A percentile compares a stretch with the other conserved stretches of the same genome.
phyloP scores from a whole-genome alignment of 2,113 vertebrate genomes.

The Antechinus stuartii region DNA sequence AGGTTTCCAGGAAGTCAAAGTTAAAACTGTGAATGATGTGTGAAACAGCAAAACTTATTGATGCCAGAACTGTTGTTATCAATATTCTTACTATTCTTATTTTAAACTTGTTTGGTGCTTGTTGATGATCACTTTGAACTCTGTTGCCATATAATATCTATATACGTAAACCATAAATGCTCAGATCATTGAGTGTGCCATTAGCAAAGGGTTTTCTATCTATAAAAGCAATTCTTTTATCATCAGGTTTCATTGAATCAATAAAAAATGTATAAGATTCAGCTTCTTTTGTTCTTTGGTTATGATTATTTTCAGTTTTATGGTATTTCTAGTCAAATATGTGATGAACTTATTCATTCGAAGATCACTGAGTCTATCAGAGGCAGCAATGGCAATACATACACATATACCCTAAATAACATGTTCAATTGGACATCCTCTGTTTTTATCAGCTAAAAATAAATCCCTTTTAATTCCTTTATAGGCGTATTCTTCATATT shows the following conservation, averaged over 20 bases:
- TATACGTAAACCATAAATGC: constrained; percentile 89
- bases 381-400: constrained; percentile 94
- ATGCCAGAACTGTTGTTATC: constrained; percentile 92
- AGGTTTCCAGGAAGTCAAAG: constrained; percentile 93
- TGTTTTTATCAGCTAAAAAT: constrained; percentile 91
- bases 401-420: constrained; percentile 91
- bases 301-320: constrained; percentile 75
- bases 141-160: constrained; percentile 91
- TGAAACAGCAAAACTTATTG: constrained; percentile 91
- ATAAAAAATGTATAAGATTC: constrained; percentile 87
- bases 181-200: constrained; percentile 91
- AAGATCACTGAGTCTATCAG: constrained; percentile 92
- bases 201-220: constrained; percentile 82
- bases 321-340: constrained; percentile 92
- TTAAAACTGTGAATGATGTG: constrained; percentile 94
- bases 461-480: no score
- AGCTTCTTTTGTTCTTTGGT: constrained; percentile 91
- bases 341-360: constrained; percentile 93
- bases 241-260: constrained; percentile 87
- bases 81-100: constrained; percentile 89
- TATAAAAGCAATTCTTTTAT: constrained; percentile 92
- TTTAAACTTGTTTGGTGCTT: constrained; percentile 92
- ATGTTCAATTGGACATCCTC: constrained; percentile 86
- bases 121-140: constrained; percentile 85
- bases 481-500: no score